Evolutionary conservation across 2,797 vertebrate genomes (phyloP), one percentile per base, ranked within the genome.

Genomic region (Diglossa cyanea): DNA sequence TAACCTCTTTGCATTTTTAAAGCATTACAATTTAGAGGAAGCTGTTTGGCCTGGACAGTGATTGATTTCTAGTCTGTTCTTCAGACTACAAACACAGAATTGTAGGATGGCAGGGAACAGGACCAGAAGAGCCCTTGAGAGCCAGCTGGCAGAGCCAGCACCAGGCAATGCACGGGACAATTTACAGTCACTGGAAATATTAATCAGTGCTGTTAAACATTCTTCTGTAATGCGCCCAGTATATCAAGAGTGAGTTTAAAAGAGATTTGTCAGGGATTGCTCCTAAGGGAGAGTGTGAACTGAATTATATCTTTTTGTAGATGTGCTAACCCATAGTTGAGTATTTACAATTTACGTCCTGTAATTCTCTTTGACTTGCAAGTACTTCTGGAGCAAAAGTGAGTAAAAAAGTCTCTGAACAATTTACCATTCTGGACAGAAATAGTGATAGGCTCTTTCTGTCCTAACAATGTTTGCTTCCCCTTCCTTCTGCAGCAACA

Each of bases 361-460:
- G 45, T 91, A 96, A 91, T 93, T 93, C 73, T 76, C 55, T 66
- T 86, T 95, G 89, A 76, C 66, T 93, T 91, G 70, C 44, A 66
- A 88, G 33, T 74, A 44, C 37, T 86, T 58, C 57, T 75, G 62
- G 45, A 94, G 60, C 25, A 94, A 86, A 94, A 62, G 79, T 88
- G 72, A 86, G 50, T 70, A 60, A 75, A 91, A 88, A 81, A 60
- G 40, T 70, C 55, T 90, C 65, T 58, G 66, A 94, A 88, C 37
- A 86, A 57, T 92, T 83, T 93, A 81, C 45, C 51, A 13, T 81
- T 86, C 62, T 54, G 63, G 48, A 61, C 42, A 85, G 62, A 30
- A 91, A 63, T 13, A 66, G 35, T 0, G 3, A 66, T 53, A 72
- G 30, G 6, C 6, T 90, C 9, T 78, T 91, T 83, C 58, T 90